These are phyloP conservation scores for Napeogenes sylphis DNA, from an alignment of 2,888 invertebrate genomes.

Conservation along the genomic window DNA sequence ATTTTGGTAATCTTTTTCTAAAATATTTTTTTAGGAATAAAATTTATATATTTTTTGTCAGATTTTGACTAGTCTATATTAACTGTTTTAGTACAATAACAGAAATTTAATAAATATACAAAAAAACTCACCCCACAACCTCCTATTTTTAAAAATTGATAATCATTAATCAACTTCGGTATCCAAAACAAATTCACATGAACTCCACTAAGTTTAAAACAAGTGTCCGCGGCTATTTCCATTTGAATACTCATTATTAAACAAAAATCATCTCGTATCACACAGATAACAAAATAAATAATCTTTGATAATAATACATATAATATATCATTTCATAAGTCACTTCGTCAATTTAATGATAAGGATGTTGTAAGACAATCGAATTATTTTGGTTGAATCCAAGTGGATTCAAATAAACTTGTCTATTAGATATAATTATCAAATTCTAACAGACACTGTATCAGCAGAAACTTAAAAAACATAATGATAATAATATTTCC, in stretches of 20 bases:
- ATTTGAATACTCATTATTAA: conserved; percentile 40
- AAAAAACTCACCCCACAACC: conserved; percentile 18
- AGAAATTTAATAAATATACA: too few relatives aligned
- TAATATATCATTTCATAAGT: conserved; percentile 30
- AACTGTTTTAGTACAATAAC: too few relatives aligned
- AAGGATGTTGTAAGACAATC: conserved; percentile 14
- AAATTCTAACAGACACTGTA: too few relatives aligned
- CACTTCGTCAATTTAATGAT: conserved; percentile 19
- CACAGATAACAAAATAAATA: conserved; percentile 41
- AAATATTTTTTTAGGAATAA: too few relatives aligned
- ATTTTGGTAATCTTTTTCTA: too few relatives aligned
- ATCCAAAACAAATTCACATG: conserved; percentile 18
- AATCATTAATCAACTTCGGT: conserved; percentile 16
- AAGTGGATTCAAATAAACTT: too few relatives aligned
- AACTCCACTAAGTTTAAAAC: conserved; percentile 23
- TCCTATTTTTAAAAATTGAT: conserved; percentile 20
- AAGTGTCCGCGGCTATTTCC: conserved; percentile 32
- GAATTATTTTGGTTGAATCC: background rate
- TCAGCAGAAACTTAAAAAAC: too few relatives aligned
- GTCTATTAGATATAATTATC: too few relatives aligned
- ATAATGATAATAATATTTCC: too few relatives aligned
- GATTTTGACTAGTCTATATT: too few relatives aligned
- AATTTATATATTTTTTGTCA: too few relatives aligned
- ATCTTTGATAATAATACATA: conserved; percentile 47
- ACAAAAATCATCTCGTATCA: conserved; percentile 36